A percentile compares a stretch with the other conserved stretches of the same genome.
phyloP scores from a whole-genome alignment of 2,797 vertebrate genomes.

The Pseudochromis fuscus region DNA sequence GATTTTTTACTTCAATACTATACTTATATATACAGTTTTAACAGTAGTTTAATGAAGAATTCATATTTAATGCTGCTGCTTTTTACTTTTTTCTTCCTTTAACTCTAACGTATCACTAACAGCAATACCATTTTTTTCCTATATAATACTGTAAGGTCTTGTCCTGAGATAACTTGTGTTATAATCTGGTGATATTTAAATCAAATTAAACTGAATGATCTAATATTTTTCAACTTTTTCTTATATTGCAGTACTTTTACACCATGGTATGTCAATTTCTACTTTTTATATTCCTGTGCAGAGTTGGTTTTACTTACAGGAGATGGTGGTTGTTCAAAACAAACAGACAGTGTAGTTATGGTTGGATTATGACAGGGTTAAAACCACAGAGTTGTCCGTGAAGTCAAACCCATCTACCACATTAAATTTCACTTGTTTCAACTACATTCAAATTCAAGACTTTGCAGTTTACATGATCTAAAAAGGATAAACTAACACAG shows the following conservation, averaged over 20 bases:
- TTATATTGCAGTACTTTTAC: neutral
- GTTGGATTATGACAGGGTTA: constrained; percentile 36
- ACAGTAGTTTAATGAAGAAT: neutral
- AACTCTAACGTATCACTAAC: too few relatives aligned
- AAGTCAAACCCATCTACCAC: constrained; percentile 11
- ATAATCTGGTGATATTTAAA: too few relatives aligned
- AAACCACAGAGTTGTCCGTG: constrained; percentile 24
- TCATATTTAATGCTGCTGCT: neutral
- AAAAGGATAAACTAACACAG: neutral
- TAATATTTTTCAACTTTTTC: too few relatives aligned
- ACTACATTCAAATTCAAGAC: neutral
- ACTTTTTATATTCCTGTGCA: neutral
- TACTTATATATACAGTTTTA: neutral
- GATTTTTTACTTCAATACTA: neutral
- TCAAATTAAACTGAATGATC: too few relatives aligned
- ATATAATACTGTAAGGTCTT: too few relatives aligned
- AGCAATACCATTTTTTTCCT: too few relatives aligned
- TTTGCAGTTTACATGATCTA: neutral
- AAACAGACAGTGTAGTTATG: constrained; percentile 30
- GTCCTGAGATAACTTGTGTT: too few relatives aligned
- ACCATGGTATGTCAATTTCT: neutral
- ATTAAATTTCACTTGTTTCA: constrained; percentile 21
- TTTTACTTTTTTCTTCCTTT: too few relatives aligned
- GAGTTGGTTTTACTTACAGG: neutral
- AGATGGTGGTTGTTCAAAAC: constrained; percentile 20